Base-by-base conservation (phyloP, 2,888 invertebrate genomes). In the Tupiocoris notatus region DNA sequence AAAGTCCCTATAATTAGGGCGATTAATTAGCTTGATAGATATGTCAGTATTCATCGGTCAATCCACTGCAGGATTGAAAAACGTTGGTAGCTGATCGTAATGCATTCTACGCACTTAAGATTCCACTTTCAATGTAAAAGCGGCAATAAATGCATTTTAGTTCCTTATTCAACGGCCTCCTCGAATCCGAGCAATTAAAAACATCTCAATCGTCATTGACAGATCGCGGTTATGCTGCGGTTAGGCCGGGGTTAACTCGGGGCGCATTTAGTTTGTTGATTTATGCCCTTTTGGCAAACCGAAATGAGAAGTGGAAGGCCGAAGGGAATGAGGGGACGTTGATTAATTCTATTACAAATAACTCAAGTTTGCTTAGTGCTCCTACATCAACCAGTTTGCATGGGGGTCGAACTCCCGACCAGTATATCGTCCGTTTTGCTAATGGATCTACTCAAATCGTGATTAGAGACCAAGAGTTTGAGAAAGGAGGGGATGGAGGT, bases 281-380 rank as follows among this genome's bases (percentile, higher is more conserved):
- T 73, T 73, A 71, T 77, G 64, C 77, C 63, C 63, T 57, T 64
- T 76, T 16, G 25, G 21, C 20, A 63, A 58, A 56, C 22, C 39
- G 62, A 39, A 73, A 58, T 66, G 59, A 58, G 57, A 23, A 25
- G 24, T 1, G 17, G 18, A 54, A 16, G 39, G 22, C 57, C 12
- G 18, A 18, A 25, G 73, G 17, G 63, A 7, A n/a, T 16, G 22
- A 16, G 63, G 16, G 62, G 75, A 78, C 78, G 78, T 78, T 78
- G 78, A 78, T 78, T 78, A 78, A 78, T 78, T 78, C 78, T 74
- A 78, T 75, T 75, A 78, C 77, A 78, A 78, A 78, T 77, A 78
- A 78, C 78, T 78, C 76, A 76, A 78, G 78, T 78, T 78, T 76
- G 68, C 61, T 65, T 21, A 21, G 22, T 39, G 17, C 73, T 18